Evolutionary conservation across 1,140 invertebrate genomes (phyloP).

Genomic region (Anoplophora glabripennis): DNA sequence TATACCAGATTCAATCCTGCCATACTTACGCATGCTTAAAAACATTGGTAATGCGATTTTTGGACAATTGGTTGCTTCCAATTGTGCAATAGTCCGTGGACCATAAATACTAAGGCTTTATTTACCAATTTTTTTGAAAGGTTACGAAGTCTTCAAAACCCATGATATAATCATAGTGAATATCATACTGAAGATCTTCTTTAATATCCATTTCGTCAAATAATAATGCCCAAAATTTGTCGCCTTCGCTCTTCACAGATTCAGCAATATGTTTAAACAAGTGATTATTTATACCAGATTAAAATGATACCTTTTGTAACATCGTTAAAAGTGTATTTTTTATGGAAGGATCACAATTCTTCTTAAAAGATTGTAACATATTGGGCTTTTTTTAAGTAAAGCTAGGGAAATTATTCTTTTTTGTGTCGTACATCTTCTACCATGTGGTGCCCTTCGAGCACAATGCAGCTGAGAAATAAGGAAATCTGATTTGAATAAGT

Average conservation of each 20-base stretch:
- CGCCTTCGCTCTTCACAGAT: not conserved
- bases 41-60: no score
- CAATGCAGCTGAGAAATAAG: not conserved
- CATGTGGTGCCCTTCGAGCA: not conserved
- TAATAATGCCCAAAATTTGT: slow-evolving; percentile 15
- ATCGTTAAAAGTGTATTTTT: slow-evolving; percentile 1
- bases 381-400: slow-evolving; percentile 9
- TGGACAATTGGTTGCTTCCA: slow-evolving; percentile 19
- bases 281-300: slow-evolving; percentile 8
- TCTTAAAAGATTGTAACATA: slow-evolving; percentile 5
- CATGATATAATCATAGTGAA: not conserved
- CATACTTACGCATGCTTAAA: no score
- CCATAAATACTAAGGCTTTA: slow-evolving; percentile 20
- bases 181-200: slow-evolving; percentile 17
- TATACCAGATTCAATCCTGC: no score
- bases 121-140: slow-evolving; percentile 4
- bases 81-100: slow-evolving; percentile 2
- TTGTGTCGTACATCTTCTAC: slow-evolving; percentile 4
- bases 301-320: slow-evolving; percentile 2
- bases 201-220: slow-evolving; percentile 20
- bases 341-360: slow-evolving; percentile 7
- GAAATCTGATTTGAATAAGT: no score
- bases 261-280: slow-evolving; percentile 10
- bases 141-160: slow-evolving; percentile 12
- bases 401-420: slow-evolving; percentile 9